These are phyloP conservation scores for Chondrosia reniformis DNA, from an alignment of 37 sponge, comb jelly and placozoan genomes.

Conservation along the genomic window DNA sequence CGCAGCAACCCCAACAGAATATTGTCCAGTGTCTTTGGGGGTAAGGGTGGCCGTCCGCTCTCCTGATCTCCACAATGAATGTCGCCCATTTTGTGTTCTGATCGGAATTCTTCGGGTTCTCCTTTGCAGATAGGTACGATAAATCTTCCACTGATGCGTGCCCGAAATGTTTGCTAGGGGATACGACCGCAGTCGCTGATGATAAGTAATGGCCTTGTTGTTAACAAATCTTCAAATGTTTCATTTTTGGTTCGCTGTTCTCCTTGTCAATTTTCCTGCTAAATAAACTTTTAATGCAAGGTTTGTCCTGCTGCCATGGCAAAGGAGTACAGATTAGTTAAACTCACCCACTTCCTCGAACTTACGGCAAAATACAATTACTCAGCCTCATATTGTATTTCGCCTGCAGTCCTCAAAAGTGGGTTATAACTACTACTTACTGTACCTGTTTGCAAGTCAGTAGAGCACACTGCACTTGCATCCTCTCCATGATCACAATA, in stretches of 20 bases:
- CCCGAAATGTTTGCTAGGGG: neutral
- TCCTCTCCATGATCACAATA: neutral
- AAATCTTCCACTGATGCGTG: neutral
- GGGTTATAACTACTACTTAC: neutral
- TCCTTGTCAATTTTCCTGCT: neutral
- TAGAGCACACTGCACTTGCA: neutral
- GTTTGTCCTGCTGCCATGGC: neutral
- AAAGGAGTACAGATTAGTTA: neutral
- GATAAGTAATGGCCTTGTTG: neutral
- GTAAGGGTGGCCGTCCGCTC: neutral
- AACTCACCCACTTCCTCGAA: neutral
- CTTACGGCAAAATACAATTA: neutral
- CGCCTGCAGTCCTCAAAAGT: neutral
- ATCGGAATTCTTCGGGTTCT: neutral
- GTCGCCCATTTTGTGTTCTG: neutral
- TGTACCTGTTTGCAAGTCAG: no score
- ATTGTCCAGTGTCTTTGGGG: neutral
- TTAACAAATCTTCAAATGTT: neutral
- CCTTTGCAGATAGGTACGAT: neutral
- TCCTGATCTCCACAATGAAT: neutral
- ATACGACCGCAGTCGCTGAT: no score
- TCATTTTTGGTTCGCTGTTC: neutral
- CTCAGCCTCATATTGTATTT: neutral
- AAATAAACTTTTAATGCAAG: neutral
- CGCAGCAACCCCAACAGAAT: neutral